Conservation (phyloP, 1,140 invertebrate species). For the Chlorops oryzae region DNA sequence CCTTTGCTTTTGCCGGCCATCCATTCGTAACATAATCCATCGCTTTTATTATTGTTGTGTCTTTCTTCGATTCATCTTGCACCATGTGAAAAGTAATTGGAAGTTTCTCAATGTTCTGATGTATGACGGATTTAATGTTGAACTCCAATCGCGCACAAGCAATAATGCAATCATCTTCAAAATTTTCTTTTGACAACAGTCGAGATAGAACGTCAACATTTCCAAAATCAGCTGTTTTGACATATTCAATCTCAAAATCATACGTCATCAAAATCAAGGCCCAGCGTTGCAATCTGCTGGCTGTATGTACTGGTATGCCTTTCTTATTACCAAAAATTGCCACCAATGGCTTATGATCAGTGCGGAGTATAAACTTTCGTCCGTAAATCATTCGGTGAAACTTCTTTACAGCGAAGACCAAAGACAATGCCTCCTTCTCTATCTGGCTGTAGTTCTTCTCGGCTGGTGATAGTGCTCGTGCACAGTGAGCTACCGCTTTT, state of each 20-base stretch:
- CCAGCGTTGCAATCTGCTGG: constrained; percentile 31
- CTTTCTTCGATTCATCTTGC: not conserved
- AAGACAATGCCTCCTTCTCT: constrained; percentile 48
- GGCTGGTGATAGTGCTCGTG: constrained; percentile 35
- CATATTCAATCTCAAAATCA: constrained; percentile 25
- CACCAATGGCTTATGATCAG: constrained; percentile 49
- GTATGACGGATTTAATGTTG: constrained; percentile 6
- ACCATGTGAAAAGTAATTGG: constrained; percentile 7
- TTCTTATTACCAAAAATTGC: constrained; percentile 34
- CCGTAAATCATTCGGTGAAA: constrained; percentile 41
- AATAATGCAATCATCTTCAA: constrained; percentile 10
- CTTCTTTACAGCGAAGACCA: constrained; percentile 43
- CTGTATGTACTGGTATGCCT: constrained; percentile 21
- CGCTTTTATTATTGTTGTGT: constrained; percentile 2
- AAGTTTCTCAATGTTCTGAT: not conserved
- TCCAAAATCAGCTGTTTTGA: constrained; percentile 19
- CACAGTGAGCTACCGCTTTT: constrained; percentile 40
- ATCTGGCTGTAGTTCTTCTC: constrained; percentile 48
- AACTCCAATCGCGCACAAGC: constrained; percentile 9
- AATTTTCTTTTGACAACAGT: constrained; percentile 12
- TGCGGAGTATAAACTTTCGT: constrained; percentile 37
- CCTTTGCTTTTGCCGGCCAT: constrained; percentile 7
- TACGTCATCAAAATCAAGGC: constrained; percentile 24
- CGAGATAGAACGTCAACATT: constrained; percentile 30
- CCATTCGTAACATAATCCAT: not conserved